Base-by-base conservation (phyloP, 2,797 vertebrate genomes). In the Typhlichthys eigenmanni region DNA sequence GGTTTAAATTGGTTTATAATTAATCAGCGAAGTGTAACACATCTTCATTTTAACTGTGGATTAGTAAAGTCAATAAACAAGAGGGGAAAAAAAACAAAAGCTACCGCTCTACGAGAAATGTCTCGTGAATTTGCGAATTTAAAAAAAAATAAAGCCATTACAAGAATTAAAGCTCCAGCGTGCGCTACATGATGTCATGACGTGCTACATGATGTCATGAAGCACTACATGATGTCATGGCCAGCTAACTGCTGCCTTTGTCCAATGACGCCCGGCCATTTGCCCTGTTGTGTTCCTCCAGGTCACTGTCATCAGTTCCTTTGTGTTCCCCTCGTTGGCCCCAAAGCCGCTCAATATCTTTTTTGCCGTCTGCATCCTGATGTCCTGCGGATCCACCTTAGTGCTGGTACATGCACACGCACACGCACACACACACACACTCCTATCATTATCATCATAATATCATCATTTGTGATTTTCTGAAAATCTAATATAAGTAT, bases 261-360 rank as follows among this genome's bases (percentile, higher is more conserved):
- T 48, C 13, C 13, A 48, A 43, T 43, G 5, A 13, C 13, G 47
- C 8, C n/a, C 10, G 4, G 1, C 10, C 12, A 13, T 4, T 19
- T 55, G 16, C 64, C n/a, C n/a, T 13, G 4, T 46, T 57, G 19
- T 12, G 60, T 47, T 62, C 64, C 57, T 46, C 60, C 88, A 99
- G 98, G 93, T 97, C 80, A 99, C 98, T 2, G 86, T 99, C 12
- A 95, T 99, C 87, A 94, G 95, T 74, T 96, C 97, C 54, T 96
- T 98, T 69, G 90, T 99, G 71, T 97, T 98, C 84, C 96, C 97
- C 17, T 89, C 95, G 68, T 76, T 96, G 91, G 95, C 96, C 87
- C 97, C 96, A 17, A 95, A 95, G 74, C 96, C 96, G 1, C 78
- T 98, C 76, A 98, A 99, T 85, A 76, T 99, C 81, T 99, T 98